A percentile compares a stretch with the other conserved stretches of the same genome.
These are phyloP conservation scores for Helostoma temminkii DNA, from an alignment of 2,797 vertebrate genomes.

Conservation along the genomic window DNA sequence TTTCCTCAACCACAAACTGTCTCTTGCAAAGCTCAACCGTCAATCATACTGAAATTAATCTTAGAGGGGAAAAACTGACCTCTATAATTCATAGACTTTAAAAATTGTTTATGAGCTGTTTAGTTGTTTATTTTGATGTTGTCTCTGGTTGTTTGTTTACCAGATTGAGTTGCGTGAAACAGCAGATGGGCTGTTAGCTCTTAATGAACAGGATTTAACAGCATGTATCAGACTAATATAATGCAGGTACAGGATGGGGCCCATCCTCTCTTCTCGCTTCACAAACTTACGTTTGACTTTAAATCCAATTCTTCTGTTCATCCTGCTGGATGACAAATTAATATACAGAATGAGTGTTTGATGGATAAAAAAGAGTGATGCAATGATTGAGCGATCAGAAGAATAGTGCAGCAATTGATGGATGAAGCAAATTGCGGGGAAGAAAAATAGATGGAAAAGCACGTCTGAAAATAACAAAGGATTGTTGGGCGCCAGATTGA, in stretches of 20 bases:
- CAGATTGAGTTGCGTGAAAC: not conserved
- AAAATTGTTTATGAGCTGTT: slow-evolving; percentile 38
- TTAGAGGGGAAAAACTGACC: slow-evolving; percentile 20
- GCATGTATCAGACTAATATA: slow-evolving; percentile 20
- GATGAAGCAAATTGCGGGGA: slow-evolving; percentile 49
- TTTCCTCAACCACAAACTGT: slow-evolving; percentile 37
- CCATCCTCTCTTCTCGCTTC: not conserved
- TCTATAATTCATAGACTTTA: slow-evolving; percentile 37
- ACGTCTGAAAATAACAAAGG: slow-evolving; percentile 66
- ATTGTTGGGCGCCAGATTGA: slow-evolving; percentile 62
- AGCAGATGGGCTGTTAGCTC: slow-evolving; percentile 50
- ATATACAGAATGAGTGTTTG: slow-evolving; percentile 53
- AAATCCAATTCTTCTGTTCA: slow-evolving; percentile 18
- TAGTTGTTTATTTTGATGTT: slow-evolving; percentile 42
- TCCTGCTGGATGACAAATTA: slow-evolving; percentile 39
- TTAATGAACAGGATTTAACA: slow-evolving; percentile 44
- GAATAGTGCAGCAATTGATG: slow-evolving; percentile 51
- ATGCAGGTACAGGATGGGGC: slow-evolving; percentile 18
- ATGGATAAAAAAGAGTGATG: slow-evolving; percentile 59
- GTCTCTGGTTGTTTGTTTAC: slow-evolving; percentile 19
- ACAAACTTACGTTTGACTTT: slow-evolving; percentile 26
- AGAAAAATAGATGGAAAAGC: slow-evolving; percentile 54
- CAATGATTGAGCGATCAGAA: slow-evolving; percentile 67
- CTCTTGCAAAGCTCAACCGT: slow-evolving; percentile 45
- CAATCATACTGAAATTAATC: slow-evolving; percentile 52